Evolutionary conservation across 2,888 invertebrate genomes (phyloP), one percentile per base, ranked within the genome.

Genomic region (Macroteleia sp.): DNA sequence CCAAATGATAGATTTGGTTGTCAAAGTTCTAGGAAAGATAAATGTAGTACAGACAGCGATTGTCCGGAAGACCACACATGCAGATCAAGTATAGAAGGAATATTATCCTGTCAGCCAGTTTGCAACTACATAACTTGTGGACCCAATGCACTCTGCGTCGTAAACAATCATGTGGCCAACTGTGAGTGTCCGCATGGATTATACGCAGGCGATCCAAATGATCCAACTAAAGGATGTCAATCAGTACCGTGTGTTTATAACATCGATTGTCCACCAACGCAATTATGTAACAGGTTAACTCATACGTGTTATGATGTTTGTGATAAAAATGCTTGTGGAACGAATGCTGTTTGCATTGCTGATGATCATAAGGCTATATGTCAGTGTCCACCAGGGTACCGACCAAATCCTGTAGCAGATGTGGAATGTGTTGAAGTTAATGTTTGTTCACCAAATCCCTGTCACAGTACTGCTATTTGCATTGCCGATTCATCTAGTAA

Each of bases 1-100:
- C 96, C 97, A 14, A 97, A 97, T 86, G 96, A 97, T 87, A 94
- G 98, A 19, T 95, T 95, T 81, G 98, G 98, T n/a, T 98, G 98
- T 86, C 93, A 94, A 82, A 94, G 94, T 10, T 91, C 95, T 0
- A 93, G 94, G 12, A 95, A 94, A 89, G 95, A 97, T 85, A 94
- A 95, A 89, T 98, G 98, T 86, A 92, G 93, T 10, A 94, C 95
- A 39, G 96, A 97, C 90, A 95, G 94, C 28, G 96, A 97, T 89
- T 98, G 97, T 86, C 92, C 95, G 25, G 97, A 97, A 92, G 95
- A 95, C 79, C 96, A 97, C 87, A 94, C 95, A 12, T 98, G 97
- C 89, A 93, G 94, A 86, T 93, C 93, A 82, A 92, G 94, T 44
- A 83, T 90, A 3, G 92, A 92, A 6, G 94, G 94, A 44, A 88